Evolutionary conservation across 2,888 invertebrate genomes (phyloP), one percentile per base, ranked within the genome.

Genomic region (Lomographa bimaculata): DNA sequence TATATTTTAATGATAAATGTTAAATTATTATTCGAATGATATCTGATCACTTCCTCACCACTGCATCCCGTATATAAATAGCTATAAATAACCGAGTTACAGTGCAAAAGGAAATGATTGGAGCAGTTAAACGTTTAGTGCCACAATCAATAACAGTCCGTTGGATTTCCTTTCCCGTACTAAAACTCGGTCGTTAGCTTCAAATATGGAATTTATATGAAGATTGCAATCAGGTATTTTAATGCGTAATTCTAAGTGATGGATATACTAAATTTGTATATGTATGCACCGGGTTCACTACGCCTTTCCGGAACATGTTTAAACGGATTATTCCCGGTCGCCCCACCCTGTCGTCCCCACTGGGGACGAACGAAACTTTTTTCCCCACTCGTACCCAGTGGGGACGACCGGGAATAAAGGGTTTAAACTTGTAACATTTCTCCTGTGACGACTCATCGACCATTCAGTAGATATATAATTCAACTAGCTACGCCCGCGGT

Each of bases 51-150:
- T 19, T 23, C 10, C 12, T 25, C 6, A 17, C 7, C 18, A 18
- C 8, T 4, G 6, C 10, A 10, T 7, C 17, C 2, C 5, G 7
- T 7, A 5, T 14, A 14, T 19, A 7, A 21, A 32, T 27, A 27
- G 14, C 28, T 17, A 33, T 50, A 39, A 44, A 46, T 46, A 44
- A 41, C 34, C 24, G 12, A 28, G 28, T 40, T 32, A 50, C 25
- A 42, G 30, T 33, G 46, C 37, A 29, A 46, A 40, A 25, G 37
- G 36, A 26, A 42, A 46, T 44, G 29, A 42, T 44, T 34, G 45
- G 27, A 24, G 38, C 39, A 39, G 41, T 47, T 33, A 47, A 45
- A 42, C 23, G 30, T 50, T 46, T 46, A 50, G 33, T 34, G 39
- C 41, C 29, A 36, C 46, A 50, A 50, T 46, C 40, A 46, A 46